phyloP scores from a whole-genome alignment of 2,888 invertebrate genomes.

The Trachelus troglodyta region DNA sequence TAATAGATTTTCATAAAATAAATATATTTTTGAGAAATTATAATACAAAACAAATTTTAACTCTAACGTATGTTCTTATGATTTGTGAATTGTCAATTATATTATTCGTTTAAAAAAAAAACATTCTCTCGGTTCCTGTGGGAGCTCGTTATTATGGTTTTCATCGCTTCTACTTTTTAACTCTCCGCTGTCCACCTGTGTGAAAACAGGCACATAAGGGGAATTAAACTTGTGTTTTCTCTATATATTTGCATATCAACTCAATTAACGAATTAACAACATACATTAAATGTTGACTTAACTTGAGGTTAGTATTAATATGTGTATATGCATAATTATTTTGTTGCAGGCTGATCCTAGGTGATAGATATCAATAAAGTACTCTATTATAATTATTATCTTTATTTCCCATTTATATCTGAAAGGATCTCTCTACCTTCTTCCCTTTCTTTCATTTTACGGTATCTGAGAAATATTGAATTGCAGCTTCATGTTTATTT shows the following conservation, averaged over 20 bases:
- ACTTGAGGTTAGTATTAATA: background rate
- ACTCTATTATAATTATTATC: background rate
- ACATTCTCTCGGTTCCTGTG: background rate
- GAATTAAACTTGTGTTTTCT: background rate
- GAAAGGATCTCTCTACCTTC: background rate
- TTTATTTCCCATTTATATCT: background rate
- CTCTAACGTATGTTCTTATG: background rate
- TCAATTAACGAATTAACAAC: background rate
- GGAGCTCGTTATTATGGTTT: background rate
- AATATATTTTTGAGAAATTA: background rate
- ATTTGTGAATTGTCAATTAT: background rate
- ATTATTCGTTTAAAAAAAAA: background rate
- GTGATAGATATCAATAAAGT: too few species aligned
- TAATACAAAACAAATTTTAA: background rate
- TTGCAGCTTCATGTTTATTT: background rate
- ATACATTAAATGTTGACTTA: background rate
- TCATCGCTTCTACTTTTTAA: background rate
- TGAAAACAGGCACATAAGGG: background rate
- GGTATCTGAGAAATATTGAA: conserved; percentile 16
- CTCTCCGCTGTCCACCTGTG: background rate
- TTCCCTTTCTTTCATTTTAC: conserved; percentile 16
- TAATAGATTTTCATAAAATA: too few species aligned
- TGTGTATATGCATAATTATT: background rate
- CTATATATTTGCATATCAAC: background rate
- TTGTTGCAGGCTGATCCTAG: too few species aligned